Conservation (phyloP, 2,113 vertebrate genomes). For the Leptodactylus fuscus region DNA sequence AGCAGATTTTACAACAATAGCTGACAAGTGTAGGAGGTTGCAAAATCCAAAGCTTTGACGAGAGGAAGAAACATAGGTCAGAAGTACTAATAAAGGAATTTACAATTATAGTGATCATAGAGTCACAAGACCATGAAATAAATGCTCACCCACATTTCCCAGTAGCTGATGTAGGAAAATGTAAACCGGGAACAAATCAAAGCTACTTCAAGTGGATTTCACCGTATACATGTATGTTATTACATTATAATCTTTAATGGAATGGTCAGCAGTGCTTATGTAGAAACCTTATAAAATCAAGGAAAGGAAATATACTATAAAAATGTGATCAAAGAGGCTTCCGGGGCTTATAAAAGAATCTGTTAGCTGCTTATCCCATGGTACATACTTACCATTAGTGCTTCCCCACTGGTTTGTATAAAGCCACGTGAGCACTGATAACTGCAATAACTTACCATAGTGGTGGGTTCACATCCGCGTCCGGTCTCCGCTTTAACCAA, state of each 20-base stretch:
- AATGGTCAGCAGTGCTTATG: not conserved
- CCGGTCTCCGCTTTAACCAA: too few species aligned
- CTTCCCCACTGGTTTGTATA: not conserved
- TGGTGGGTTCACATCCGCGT: too few species aligned
- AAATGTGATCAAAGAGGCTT: not conserved
- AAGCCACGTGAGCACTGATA: too few species aligned
- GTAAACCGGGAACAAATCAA: not conserved
- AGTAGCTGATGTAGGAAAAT: not conserved
- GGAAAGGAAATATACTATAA: not conserved
- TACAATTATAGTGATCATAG: not conserved
- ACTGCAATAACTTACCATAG: too few species aligned
- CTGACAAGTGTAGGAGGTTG: slow-evolving; percentile 22
- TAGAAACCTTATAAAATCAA: not conserved
- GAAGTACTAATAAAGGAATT: not conserved
- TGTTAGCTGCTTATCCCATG: not conserved
- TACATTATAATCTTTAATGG: not conserved
- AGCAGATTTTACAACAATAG: slow-evolving; percentile 3
- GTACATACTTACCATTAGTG: too few species aligned
- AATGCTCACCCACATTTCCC: not conserved
- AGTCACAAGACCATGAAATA: slow-evolving; percentile 11
- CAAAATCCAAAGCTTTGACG: not conserved
- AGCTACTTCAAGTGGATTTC: not conserved
- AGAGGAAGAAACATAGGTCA: not conserved
- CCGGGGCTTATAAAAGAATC: not conserved
- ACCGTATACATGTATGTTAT: not conserved